Percentiles rank a stretch among this genome's conserved stretches.
These are phyloP conservation scores for Ophioninae sp. DNA, from an alignment of 2,888 invertebrate genomes.

Conservation along the genomic window DNA sequence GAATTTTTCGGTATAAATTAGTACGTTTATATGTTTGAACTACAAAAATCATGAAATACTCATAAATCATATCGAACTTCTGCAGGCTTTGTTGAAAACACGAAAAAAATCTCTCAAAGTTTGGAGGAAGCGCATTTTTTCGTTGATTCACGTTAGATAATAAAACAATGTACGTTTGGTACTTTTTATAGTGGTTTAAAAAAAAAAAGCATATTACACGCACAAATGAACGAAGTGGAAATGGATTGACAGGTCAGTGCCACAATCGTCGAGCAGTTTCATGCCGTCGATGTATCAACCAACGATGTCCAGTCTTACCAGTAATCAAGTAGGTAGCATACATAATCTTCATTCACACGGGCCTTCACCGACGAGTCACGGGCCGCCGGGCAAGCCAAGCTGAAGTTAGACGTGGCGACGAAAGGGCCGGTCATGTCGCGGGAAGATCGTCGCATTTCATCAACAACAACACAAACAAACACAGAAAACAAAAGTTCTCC, in stretches of 20 bases:
- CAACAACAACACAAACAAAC: not conserved
- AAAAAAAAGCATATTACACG: constrained; percentile 10
- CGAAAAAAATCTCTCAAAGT: too few species aligned
- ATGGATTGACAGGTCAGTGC: constrained; percentile 69
- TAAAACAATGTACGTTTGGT: too few species aligned
- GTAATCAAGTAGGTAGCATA: constrained; percentile 74
- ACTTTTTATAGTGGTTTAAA: too few species aligned
- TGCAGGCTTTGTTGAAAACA: too few species aligned
- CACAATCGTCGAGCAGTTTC: constrained; percentile 74
- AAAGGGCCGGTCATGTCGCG: constrained; percentile 50
- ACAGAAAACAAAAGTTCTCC: not conserved
- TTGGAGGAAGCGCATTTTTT: not conserved
- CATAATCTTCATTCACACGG: constrained; percentile 76
- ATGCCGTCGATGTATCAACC: constrained; percentile 76
- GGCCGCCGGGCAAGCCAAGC: constrained; percentile 75
- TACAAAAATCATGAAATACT: too few species aligned
- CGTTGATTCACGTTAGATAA: too few species aligned
- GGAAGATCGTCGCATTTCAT: constrained; percentile 53
- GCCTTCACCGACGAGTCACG: constrained; percentile 75
- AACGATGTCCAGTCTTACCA: constrained; percentile 72
- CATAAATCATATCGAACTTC: too few species aligned
- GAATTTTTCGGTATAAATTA: too few species aligned
- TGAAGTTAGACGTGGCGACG: constrained; percentile 72
- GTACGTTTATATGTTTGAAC: too few species aligned
- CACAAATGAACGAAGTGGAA: constrained; percentile 33